A percentile compares a stretch with the other conserved stretches of the same genome.
Conservation (phyloP, 2,113 vertebrate genomes). For the Nematolebias whitei region DNA sequence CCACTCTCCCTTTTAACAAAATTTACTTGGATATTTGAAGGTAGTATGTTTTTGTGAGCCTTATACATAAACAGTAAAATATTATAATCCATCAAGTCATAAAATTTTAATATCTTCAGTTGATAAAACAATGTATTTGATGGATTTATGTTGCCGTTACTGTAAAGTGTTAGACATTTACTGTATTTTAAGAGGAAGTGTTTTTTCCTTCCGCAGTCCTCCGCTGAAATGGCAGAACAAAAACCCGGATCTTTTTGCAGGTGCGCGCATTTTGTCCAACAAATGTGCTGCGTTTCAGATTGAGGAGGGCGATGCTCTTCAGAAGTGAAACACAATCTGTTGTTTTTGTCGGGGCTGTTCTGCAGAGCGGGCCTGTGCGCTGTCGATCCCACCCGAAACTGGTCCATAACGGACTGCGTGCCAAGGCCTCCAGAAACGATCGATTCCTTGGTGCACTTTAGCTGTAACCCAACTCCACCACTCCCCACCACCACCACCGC, state of each 20-base stretch:
- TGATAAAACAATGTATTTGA: too few species aligned
- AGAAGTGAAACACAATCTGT: conserved; percentile 61
- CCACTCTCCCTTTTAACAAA: too few species aligned
- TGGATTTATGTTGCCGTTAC: too few species aligned
- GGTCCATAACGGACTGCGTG: conserved; percentile 47
- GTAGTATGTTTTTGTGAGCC: too few species aligned
- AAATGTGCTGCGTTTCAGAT: conserved; percentile 16
- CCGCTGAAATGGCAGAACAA: too few species aligned
- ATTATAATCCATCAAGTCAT: too few species aligned
- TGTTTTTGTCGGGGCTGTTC: conserved; percentile 44
- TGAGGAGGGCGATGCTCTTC: conserved; percentile 34
- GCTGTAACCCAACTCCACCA: conserved; percentile 69
- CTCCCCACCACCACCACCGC: conserved; percentile 19
- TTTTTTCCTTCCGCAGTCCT: not conserved
- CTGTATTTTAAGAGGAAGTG: not conserved
- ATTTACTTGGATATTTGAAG: too few species aligned
- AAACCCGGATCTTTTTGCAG: not conserved
- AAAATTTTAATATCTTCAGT: too few species aligned
- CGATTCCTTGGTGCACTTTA: conserved; percentile 74
- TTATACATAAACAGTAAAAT: too few species aligned
- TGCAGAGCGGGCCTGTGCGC: conserved; percentile 23
- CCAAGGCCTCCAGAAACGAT: conserved; percentile 65
- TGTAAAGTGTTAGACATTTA: not conserved
- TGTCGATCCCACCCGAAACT: conserved; percentile 43
- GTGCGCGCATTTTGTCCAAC: conserved; percentile 10